These are phyloP conservation scores for Platysteira castanea DNA, from an alignment of 2,113 vertebrate genomes.

Conservation along the genomic window DNA sequence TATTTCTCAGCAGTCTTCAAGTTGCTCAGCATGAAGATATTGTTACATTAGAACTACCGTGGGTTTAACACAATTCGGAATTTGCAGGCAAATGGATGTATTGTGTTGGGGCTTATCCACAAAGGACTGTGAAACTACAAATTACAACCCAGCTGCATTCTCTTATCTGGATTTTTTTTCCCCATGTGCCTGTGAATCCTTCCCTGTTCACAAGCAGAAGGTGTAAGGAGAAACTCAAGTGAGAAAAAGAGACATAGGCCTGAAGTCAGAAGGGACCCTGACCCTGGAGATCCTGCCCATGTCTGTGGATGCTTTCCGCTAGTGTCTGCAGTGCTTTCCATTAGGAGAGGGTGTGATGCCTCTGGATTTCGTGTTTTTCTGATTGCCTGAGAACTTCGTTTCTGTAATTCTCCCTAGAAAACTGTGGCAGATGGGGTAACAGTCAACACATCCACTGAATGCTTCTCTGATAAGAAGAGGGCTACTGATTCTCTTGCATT, in stretches of 20 bases:
- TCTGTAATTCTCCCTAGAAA: neutral
- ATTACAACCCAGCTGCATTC: conserved; percentile 57
- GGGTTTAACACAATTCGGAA: conserved; percentile 69
- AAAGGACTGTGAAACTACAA: conserved; percentile 67
- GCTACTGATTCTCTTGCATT: neutral
- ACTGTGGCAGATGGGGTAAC: neutral
- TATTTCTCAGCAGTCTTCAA: conserved; percentile 68
- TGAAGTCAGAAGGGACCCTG: neutral
- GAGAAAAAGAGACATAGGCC: neutral
- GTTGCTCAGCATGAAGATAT: conserved; percentile 71
- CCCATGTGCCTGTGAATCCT: neutral
- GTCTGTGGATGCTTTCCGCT: neutral
- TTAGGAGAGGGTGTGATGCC: neutral
- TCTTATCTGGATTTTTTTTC: conserved; percentile 1
- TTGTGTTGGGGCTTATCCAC: conserved; percentile 66
- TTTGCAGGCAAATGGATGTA: conserved; percentile 72
- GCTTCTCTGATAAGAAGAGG: neutral
- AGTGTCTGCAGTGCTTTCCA: neutral
- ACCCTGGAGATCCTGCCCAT: neutral
- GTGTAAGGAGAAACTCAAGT: neutral
- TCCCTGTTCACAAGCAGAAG: neutral
- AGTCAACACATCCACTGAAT: neutral
- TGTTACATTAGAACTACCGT: conserved; percentile 62
- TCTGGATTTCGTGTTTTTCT: neutral
- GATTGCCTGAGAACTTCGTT: neutral